Evolutionary conservation across 2,888 invertebrate species (phyloP), one percentile per base, ranked within the genome.

Genomic region (Mythimna vitellina): DNA sequence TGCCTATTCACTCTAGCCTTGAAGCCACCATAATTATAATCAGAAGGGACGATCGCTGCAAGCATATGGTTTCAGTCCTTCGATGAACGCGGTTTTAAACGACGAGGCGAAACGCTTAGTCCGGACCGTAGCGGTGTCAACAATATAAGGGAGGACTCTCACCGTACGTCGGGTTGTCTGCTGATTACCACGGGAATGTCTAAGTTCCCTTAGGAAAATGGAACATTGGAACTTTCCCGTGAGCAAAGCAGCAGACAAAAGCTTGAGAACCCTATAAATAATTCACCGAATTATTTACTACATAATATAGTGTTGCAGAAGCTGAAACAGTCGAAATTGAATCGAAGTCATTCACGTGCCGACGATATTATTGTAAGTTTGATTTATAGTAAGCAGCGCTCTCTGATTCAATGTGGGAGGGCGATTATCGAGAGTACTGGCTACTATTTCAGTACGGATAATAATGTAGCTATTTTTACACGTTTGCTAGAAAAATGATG

Each of bases 351-450:
- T 91, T 90, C 75, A 85, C 89, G 84, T 90, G 87, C 90, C 93
- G 93, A 93, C 91, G 93, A 93, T 94, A 92, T 92, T 93, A 93
- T 92, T 94, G 92, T 91, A 87, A 86, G 73, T 91, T 86, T 93
- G 94, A 95, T 95, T 94, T 95, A 95, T 93, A 89, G 89, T 88
- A 87, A 87, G 89, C 87, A 88, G 87, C 88, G 90, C 89, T 92
- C 91, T 89, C 86, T 83, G 89, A 92, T 92, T 88, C 91, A 82
- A 90, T 89, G 93, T 92, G 91, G 91, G 90, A 87, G 92, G 90
- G 89, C 93, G 90, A 93, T 93, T 92, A 94, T 94, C 89, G 85
- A 84, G 89, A 92, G 92, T 86, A 90, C 81, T 81, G 81, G 84
- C 78, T 89, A 90, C 92, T 93, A 94, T 94, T 94, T 89, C 87